Evolutionary conservation across 2,113 vertebrate genomes (phyloP), one percentile per base, ranked within the genome.

Genomic region (Melanotaenia duboulayi): DNA sequence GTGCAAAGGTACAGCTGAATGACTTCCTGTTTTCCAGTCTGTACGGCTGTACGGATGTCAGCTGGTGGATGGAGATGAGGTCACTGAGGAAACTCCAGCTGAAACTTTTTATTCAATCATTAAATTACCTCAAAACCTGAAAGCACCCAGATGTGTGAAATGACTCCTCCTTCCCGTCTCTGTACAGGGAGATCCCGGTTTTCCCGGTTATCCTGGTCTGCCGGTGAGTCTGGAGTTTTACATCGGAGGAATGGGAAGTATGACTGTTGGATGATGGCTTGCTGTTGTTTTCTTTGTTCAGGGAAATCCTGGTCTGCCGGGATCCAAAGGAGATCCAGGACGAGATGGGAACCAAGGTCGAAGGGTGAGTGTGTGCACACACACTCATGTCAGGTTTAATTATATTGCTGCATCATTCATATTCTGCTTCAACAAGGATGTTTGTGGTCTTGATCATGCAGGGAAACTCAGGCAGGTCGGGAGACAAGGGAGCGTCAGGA

Each of bases 341-440:
- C 63, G 28, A 14, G 96, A 95, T 92, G 97, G 96, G 82, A 71
- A 87, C 87, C 89, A 4, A n/a, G 96, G 96, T 19, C 93, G 88
- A 82, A 88, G 88, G 89, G 96, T 97, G 90, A 86, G 85, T 50
- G 12, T 2, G 39, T 40, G 39, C 35, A 37, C 10, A 12, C 39
- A 40, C 28, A 28, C 28, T 28, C 28, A 28, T 28, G 3, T 12
- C 17, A 2, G 19, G 35, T 58, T 48, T 25, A 28, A 6, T 28
- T 28, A 6, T 28, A n/a, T n/a, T n/a, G n/a, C n/a, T n/a, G n/a
- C n/a, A n/a, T n/a, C n/a, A n/a, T n/a, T 52, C 0, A 11, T 32
- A 11, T 13, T 59, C 1, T 25, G 10, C 3, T 44, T 0, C 0
- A 0, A 64, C 24, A 70, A 2, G 1, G 42, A 32, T 68, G 16